Evolutionary conservation across 2,113 vertebrate species (phyloP), one percentile per base, ranked within the genome.

Genomic region (Pica pica): DNA sequence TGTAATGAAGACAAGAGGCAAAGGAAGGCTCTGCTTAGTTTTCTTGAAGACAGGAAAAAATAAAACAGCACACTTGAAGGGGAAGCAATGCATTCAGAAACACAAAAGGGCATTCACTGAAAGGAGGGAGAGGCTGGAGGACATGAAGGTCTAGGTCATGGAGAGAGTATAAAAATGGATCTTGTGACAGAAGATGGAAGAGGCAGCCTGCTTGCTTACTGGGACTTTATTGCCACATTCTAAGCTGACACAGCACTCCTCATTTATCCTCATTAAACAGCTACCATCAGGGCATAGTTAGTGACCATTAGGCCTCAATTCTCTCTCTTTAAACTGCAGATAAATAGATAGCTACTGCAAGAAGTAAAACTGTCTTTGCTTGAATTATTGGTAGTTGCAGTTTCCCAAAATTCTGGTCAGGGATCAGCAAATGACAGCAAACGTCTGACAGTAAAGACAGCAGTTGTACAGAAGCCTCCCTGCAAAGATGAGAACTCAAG

Each of bases 201-300:
- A 77, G 70, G 52, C 26, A 46, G 67, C 50, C 59, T 96, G 39
- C 73, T 92, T 73, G 70, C 61, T 74, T 88, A 73, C 49, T 67
- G 30, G 37, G 74, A 80, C n/a, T 93, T 94, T 53, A 88, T 74
- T 85, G 49, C 69, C 41, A 23, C 46, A 68, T 90, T 86, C 67
- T 67, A 80, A 91, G 76, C 67, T 84, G 68, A 67, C 60, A 53
- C 56, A 93, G 75, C 42, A 53, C 16, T 92, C 46, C 61, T 76
- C 80, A 93, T 95, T 95, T 95, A 88, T 91, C 42, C 83, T 81
- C 80, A 85, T 94, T 94, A 92, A 97, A 77, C 33, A 77, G 49
- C 39, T 83, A 49, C 57, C 81, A 81, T 89, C 80, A 96, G 46
- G 59, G 60, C 39, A 64, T 23, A 76, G 37, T 95, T 87, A 85